Evolutionary conservation across 1,140 invertebrate species (phyloP), one percentile per base, ranked within the genome.

Genomic region (Xylocopa sonorina): DNA sequence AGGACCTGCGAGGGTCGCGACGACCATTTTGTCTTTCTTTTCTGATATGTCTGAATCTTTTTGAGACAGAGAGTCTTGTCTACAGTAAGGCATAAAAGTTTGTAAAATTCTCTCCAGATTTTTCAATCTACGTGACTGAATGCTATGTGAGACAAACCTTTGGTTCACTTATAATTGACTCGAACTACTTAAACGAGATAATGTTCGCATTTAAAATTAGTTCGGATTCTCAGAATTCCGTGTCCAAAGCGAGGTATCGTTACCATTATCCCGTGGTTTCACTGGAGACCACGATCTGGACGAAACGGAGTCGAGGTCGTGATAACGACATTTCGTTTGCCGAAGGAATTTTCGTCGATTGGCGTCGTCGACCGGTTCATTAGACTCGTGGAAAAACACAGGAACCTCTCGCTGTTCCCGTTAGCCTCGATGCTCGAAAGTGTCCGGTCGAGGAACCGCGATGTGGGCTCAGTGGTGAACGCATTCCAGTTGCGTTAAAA

Each of bases 271-370:
- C 16, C 6, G 12, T 18, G 16, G 4, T 16, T 64, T 29, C 41
- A 53, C 21, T 46, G 24, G 38, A 29, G 14, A 21, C 6, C 3
- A 16, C 5, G 16, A 21, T 64, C 9, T 10, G 24, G 41, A 46
- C n/a, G 24, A 62, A 62, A 24, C 34, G 38, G 0, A 27, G 2
- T 24, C 14, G 46, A n/a, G 66, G 21, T 51, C 41, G 18, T 2
- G 16, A 38, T 21, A 38, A 32, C 55, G 41, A 48, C 62, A 58
- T 38, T 74, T 43, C 48, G 60, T 85, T 85, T 85, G 53, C 32
- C 24, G 16, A 71, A 85, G 29, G 38, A 82, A 85, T 85, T 63
- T 5, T 75, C 73, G 66, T 16, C 29, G n/a, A n/a, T n/a, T n/a
- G n/a, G 48, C 16, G 51, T 62, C 12, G 32, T 16, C 55, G 12